phyloP scores from a whole-genome alignment of 2,888 invertebrate genomes.

The Phyllotreta cruciferae region DNA sequence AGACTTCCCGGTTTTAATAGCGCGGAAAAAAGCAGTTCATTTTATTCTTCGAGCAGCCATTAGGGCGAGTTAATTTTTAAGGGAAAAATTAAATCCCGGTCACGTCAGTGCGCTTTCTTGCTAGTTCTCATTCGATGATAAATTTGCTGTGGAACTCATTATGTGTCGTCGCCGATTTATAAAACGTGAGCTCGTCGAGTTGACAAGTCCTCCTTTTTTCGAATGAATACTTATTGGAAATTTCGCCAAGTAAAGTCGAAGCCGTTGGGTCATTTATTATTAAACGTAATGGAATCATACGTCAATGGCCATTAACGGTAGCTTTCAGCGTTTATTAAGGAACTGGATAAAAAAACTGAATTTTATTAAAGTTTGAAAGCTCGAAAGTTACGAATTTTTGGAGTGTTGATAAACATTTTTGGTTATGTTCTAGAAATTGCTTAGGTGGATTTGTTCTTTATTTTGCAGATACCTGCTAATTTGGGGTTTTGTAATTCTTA shows the following conservation, averaged over 20 bases:
- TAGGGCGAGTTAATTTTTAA: too few species aligned
- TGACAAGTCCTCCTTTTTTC: slow-evolving; percentile 12
- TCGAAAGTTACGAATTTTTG: too few species aligned
- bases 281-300: slow-evolving; percentile 20
- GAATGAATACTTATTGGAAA: slow-evolving; percentile 26
- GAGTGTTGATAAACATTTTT: too few species aligned
- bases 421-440: too few species aligned
- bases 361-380: neutral
- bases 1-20: too few species aligned
- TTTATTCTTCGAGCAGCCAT: neutral
- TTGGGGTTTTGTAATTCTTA: too few species aligned
- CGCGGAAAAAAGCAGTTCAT: neutral
- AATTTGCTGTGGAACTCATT: slow-evolving; percentile 57
- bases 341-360: neutral
- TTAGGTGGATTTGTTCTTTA: too few species aligned
- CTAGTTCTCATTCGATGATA: slow-evolving; percentile 57
- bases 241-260: slow-evolving; percentile 18
- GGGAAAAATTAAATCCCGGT: neutral
- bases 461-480: too few species aligned
- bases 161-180: slow-evolving; percentile 43
- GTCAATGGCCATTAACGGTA: slow-evolving; percentile 11
- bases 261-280: slow-evolving; percentile 27
- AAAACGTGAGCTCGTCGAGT: slow-evolving; percentile 23
- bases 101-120: slow-evolving; percentile 5
- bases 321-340: slow-evolving; percentile 1